Percentiles rank a stretch among this genome's conserved stretches.
Evolutionary conservation across 2,113 vertebrate genomes (phyloP).

Genomic region (Xenopus tropicalis): UCB_Xtro_10.0 CM004448.2:64415501-64416000

Average conservation of each 20-base stretch:
- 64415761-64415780: conserved; percentile 48
- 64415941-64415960: no score
- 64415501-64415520: no score
- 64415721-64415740: conserved; percentile 65
- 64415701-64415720: conserved; percentile 68
- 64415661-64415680: conserved; percentile 70
- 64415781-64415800: no score
- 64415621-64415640: conserved; percentile 48
- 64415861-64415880: no score
- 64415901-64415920: no score
- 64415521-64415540: conserved; percentile 39
- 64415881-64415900: no score
- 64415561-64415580: conserved; percentile 53
- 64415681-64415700: conserved; percentile 62
- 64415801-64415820: no score
- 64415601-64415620: conserved; percentile 49
- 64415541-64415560: conserved; percentile 61
- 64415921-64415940: no score
- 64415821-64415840: no score
- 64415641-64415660: conserved; percentile 54
- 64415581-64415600: conserved; percentile 54
- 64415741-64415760: conserved; percentile 68
- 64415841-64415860: no score
- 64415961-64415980: no score
- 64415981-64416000: no score